A percentile compares a stretch with the other conserved stretches of the same genome.
These are phyloP conservation scores for Hyposoter didymator DNA, from an alignment of 2,888 invertebrate species.

Conservation along the genomic window DNA sequence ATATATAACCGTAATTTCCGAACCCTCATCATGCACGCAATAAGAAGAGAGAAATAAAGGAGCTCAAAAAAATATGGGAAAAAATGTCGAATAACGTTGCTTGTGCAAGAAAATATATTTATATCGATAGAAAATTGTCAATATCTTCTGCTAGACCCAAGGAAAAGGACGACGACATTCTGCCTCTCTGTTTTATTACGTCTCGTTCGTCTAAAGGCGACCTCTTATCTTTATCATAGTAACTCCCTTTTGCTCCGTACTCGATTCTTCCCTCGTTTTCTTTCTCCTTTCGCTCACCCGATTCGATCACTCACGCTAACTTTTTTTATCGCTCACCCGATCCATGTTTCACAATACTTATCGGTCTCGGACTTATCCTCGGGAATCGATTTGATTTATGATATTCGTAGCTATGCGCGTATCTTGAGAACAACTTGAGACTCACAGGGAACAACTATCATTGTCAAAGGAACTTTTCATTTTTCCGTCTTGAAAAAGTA, in stretches of 20 bases:
- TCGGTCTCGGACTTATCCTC: slow-evolving; percentile 9
- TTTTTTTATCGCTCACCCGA: slow-evolving; percentile 20
- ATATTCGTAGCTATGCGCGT: slow-evolving; percentile 27
- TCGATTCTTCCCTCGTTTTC: slow-evolving; percentile 22
- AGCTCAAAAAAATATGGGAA: slow-evolving; percentile 10
- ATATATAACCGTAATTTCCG: slow-evolving; percentile 3
- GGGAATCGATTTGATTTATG: slow-evolving; percentile 40
- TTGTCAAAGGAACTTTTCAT: slow-evolving; percentile 23
- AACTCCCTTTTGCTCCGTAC: slow-evolving; percentile 5
- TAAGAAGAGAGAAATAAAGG: slow-evolving; percentile 33
- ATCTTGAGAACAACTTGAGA: slow-evolving; percentile 7
- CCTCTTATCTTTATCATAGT: slow-evolving; percentile 48
- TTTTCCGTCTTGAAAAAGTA: neutral
- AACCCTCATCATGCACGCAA: slow-evolving; percentile 22
- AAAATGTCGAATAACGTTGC: neutral
- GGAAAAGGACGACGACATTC: slow-evolving; percentile 49
- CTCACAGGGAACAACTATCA: slow-evolving; percentile 9
- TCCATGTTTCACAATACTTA: slow-evolving; percentile 46
- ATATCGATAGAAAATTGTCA: slow-evolving; percentile 28
- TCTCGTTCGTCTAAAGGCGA: slow-evolving; percentile 45
- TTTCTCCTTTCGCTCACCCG: neutral
- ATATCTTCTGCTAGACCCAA: slow-evolving; percentile 37
- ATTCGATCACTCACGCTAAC: neutral
- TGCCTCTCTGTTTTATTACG: slow-evolving; percentile 52
- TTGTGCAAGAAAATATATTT: neutral